Conservation (phyloP, 2,113 vertebrate genomes). For the Bubo scandiacus region DNA sequence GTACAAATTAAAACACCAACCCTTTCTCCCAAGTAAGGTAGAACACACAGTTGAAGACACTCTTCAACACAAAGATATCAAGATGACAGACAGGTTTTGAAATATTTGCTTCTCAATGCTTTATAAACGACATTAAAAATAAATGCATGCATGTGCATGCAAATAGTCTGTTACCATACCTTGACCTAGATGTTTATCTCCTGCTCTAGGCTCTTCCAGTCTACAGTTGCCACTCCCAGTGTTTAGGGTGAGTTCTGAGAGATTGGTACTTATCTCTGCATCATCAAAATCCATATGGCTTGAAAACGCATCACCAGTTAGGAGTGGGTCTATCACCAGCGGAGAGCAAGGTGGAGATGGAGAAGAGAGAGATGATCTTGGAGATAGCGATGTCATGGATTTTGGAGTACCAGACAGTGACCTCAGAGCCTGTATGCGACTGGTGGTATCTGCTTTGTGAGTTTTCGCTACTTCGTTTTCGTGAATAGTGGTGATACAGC, state of each 20-base stretch:
- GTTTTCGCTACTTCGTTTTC: conserved; percentile 88
- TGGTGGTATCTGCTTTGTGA: conserved; percentile 55
- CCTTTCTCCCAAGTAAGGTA: neutral
- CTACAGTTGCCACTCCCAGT: conserved; percentile 66
- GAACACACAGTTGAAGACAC: neutral
- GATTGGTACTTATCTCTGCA: conserved; percentile 72
- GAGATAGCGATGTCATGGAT: conserved; percentile 91
- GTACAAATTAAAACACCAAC: neutral
- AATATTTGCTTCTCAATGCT: neutral
- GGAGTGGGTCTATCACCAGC: conserved; percentile 82
- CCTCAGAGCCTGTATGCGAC: conserved; percentile 80
- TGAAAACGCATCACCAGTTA: conserved; percentile 83
- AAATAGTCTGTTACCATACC: conserved; percentile 56
- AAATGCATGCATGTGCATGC: neutral
- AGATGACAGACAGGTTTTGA: neutral
- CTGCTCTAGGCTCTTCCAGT: conserved; percentile 65
- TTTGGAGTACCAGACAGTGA: conserved; percentile 87
- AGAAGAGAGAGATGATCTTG: conserved; percentile 93
- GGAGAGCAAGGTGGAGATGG: conserved; percentile 95
- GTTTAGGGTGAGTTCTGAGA: conserved; percentile 79
- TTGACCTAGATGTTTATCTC: conserved; percentile 71
- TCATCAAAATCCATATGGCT: conserved; percentile 80
- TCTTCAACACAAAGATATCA: neutral
- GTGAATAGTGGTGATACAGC: conserved; percentile 94
- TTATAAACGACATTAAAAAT: conserved; percentile 11